Base-by-base conservation (phyloP, 2,797 vertebrate species). In the Sebastes minor region DNA sequence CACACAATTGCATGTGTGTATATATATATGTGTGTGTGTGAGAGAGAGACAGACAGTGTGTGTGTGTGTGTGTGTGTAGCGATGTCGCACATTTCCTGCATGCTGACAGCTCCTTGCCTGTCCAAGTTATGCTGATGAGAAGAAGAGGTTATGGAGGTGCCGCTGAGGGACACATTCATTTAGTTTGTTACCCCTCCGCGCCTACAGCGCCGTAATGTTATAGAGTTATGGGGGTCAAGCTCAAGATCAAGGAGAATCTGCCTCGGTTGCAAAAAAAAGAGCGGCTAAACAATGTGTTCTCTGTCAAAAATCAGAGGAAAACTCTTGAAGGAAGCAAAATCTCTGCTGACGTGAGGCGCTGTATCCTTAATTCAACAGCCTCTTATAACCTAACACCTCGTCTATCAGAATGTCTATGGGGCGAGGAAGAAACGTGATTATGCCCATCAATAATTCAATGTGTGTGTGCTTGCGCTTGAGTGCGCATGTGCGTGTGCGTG, bases 391-490 rank as follows among this genome's bases (percentile, higher is more conserved):
- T 83, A 91, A 93, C 93, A 94, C 92, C 91, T 94, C 88, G 82
- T 94, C 89, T 91, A 93, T 94, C 91, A 93, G 80, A 88, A 90
- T 78, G 89, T 92, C 91, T 93, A 86, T 82, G 87, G 91, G 85
- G 80, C 88, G 83, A 84, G 86, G 89, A 90, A 92, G 92, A 94
- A 95, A 95, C 93, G 93, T 87, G 91, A 95, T 94, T 95, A 95
- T 94, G 90, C 74, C 91, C 92, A 95, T 95, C 92, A 95, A 95
- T 95, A 95, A 94, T 95, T 95, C 95, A 95, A 89, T 87, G 81
- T 76, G 56, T 86, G 86, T 71, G 84, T 83, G 82, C 64, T 49
- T 70, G 79, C 10, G 65, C 82, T 69, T 65, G 49, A 63, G 82
- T 32, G 55, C 2, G 5, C 52, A 7, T 28, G 28, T 30, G 28